Percentiles rank a stretch among this genome's conserved stretches.
Conservation (phyloP, 1,140 invertebrate species). For the Acyrthosiphon pisum region DNA sequence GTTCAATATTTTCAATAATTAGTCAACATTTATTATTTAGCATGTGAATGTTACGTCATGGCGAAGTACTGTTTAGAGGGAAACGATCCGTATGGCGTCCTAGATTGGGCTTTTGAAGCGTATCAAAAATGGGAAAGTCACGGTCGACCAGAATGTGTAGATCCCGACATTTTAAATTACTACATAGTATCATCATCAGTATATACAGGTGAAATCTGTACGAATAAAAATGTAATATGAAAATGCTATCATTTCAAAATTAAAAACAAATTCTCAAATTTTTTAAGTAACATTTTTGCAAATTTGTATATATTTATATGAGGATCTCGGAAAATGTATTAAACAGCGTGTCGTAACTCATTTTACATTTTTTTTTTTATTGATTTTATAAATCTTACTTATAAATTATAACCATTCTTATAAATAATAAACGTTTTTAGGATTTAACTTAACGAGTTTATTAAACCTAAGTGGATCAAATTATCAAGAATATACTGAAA, state of each 20-base stretch:
- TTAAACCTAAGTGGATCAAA: neutral
- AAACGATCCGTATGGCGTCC: neutral
- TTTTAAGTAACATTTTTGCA: too few relatives aligned
- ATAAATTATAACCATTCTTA: neutral
- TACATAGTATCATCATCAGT: neutral
- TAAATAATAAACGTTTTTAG: neutral
- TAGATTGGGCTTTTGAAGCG: neutral
- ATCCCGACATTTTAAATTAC: neutral
- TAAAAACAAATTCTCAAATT: too few relatives aligned
- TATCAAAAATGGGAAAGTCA: neutral
- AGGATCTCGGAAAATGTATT: too few relatives aligned
- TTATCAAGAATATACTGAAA: neutral
- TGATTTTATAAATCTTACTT: too few relatives aligned
- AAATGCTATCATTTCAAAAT: too few relatives aligned
- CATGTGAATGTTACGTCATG: conserved; percentile 7
- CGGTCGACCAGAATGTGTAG: neutral
- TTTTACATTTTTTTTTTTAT: too few relatives aligned
- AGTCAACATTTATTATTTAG: neutral
- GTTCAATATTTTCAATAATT: neutral
- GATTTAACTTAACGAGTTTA: neutral
- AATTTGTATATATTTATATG: too few relatives aligned
- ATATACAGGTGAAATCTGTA: neutral
- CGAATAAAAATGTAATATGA: too few relatives aligned
- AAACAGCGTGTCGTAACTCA: too few relatives aligned
- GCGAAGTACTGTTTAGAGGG: neutral